phyloP scores from a whole-genome alignment of 2,113 vertebrate species.

The Clarias magur region DNA sequence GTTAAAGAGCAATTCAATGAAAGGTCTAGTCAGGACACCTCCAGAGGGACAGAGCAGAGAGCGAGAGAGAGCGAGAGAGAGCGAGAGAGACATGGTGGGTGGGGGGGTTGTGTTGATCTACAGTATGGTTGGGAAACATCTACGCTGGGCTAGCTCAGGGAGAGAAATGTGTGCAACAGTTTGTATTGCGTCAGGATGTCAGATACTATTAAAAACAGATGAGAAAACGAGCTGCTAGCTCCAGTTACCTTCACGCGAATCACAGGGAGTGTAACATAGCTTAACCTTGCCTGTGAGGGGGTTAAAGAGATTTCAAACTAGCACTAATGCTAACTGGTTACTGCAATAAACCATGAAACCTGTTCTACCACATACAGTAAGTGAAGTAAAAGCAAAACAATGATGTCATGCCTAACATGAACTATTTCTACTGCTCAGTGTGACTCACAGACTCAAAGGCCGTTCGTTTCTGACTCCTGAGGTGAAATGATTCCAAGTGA shows the following conservation, averaged over 20 bases:
- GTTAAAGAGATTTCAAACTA: neutral
- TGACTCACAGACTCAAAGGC: neutral
- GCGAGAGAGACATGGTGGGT: conserved; percentile 35
- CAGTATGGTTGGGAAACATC: conserved; percentile 60
- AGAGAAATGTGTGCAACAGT: conserved; percentile 62
- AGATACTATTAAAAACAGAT: conserved; percentile 50
- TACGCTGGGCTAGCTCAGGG: conserved; percentile 55
- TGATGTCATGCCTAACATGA: conserved; percentile 37
- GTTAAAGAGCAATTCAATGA: conserved; percentile 62
- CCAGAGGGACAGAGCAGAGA: conserved; percentile 57
- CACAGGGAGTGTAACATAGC: neutral
- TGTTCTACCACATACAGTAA: conserved; percentile 25
- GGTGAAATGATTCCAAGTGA: neutral
- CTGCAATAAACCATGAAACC: conserved; percentile 25
- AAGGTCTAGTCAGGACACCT: conserved; percentile 69
- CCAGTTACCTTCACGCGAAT: conserved; percentile 36
- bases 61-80: conserved; percentile 21
- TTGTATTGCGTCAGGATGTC: conserved; percentile 63
- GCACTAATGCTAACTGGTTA: conserved; percentile 10
- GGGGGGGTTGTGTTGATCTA: conserved; percentile 53
- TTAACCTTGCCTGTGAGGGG: conserved; percentile 22
- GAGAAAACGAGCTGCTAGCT: conserved; percentile 25
- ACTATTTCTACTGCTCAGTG: neutral
- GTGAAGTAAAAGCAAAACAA: conserved; percentile 28
- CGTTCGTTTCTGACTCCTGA: neutral